Conservation (phyloP, 2,113 vertebrate species). For the Heliornis fulica region DNA sequence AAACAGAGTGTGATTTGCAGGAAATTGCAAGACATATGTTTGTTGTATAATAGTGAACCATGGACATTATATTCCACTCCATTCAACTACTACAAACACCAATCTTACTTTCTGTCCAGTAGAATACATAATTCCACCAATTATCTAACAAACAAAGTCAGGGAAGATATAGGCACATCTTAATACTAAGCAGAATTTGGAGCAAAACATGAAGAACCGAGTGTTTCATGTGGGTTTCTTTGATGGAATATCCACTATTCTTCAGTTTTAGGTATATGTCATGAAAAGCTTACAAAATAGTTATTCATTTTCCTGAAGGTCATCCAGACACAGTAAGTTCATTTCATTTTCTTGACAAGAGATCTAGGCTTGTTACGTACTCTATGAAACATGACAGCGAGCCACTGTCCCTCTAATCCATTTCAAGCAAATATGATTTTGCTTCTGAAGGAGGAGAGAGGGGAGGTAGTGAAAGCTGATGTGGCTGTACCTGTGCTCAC, state of each 20-base stretch:
- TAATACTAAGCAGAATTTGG: neutral
- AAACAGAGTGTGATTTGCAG: no score
- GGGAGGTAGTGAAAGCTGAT: neutral
- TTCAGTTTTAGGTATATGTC: neutral
- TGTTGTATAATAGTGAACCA: neutral
- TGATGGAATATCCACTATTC: neutral
- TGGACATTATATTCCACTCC: neutral
- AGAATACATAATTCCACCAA: neutral
- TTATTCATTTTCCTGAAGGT: constrained; percentile 56
- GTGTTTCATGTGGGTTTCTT: no score
- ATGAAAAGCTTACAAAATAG: neutral
- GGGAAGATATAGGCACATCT: neutral
- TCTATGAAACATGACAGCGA: neutral
- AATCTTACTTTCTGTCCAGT: neutral
- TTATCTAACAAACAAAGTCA: neutral
- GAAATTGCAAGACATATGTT: neutral
- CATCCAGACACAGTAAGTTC: constrained; percentile 13
- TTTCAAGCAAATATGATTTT: neutral
- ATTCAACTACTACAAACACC: neutral
- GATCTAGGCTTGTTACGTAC: constrained; percentile 9
- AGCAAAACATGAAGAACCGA: neutral
- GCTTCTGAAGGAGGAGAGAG: neutral
- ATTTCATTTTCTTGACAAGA: constrained; percentile 57
- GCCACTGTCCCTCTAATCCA: neutral
- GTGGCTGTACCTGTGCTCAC: neutral